Evolutionary conservation across 2,797 vertebrate species (phyloP), one percentile per base, ranked within the genome.

Genomic region (Phalanger gymnotis): DNA sequence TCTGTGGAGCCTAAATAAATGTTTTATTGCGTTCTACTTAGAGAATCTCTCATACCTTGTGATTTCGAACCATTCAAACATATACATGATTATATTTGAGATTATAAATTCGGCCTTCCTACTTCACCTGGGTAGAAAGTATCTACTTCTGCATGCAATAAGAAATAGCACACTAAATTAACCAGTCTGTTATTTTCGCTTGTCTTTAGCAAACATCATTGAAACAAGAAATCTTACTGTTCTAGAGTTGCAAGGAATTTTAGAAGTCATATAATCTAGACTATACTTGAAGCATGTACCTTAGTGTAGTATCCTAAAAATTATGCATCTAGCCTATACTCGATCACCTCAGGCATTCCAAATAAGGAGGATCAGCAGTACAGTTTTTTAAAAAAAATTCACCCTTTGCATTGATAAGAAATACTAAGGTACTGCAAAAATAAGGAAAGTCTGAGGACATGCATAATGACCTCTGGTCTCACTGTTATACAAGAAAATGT

Each of bases 101-200:
- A n/a, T n/a, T n/a, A n/a, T n/a, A n/a, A n/a, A n/a, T n/a, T n/a
- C n/a, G n/a, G n/a, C n/a, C n/a, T n/a, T n/a, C n/a, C n/a, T n/a
- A n/a, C n/a, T n/a, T n/a, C n/a, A n/a, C n/a, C n/a, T 92, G 2
- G 54, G 53, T 96, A 13, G 51, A 95, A 97, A 95, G 54, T 51
- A 56, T 92, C 52, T 94, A 40, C 54, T 95, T 95, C 27, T 81
- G 3, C n/a, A 92, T 66, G 73, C 73, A 96, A 54, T 94, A 53
- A 73, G 73, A 90, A 97, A 97, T 40, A 91, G 93, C 57, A 25
- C 40, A 93, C 14, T n/a, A 94, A 96, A 94, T 95, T 92, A 90
- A n/a, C 58, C 56, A 66, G 11, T n/a, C 5, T 66, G 95, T 93
- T 11, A 91, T 93, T 96, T 73, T 92, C 13, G 2, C 31, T 34